Evolutionary conservation across 1,140 invertebrate species (phyloP), one percentile per base, ranked within the genome.

Genomic region (Lordiphosa clarofinis): DNA sequence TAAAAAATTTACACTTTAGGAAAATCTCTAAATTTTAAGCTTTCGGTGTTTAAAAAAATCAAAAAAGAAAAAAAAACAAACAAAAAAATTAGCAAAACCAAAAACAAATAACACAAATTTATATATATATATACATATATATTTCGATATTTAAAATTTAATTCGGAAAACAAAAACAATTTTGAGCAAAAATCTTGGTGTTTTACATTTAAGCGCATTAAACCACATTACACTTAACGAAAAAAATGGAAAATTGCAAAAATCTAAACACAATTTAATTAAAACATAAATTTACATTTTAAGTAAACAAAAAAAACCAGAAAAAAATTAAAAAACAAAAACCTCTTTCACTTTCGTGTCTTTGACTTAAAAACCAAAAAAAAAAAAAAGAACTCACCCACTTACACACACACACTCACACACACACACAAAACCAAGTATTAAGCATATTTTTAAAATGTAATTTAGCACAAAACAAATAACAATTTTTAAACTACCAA

Each of bases 321-420:
- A 75, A 72, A 67, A 82, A 81, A 75, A 82, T 68, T 67, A 62
- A 71, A 81, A 82, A 82, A 72, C 76, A 63, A 76, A 78, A 88
- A 88, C 82, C 87, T 88, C 87, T 88, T 88, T 88, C 87, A 88
- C 87, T 88, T 88, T 88, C 87, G 87, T 88, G 87, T 88, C 87
- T 88, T 88, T 88, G 82, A 88, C 79, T 86, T 70, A 87, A 76
- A 74, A 63, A 56, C 39, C 63, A 73, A 64, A 73, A 42, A 48
- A 62, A 47, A 62, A 66, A 73, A 59, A 53, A 58, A 63, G 47
- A 63, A 61, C 53, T 12, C 55, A 64, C 47, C 43, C 40, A 56
- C n/a, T 58, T 53, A 57, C 5, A 24, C 24, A 28, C 24, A 28
- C 24, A 28, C 24, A 28, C 24, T 28, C 6, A 28, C 24, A 0